Base-by-base conservation (phyloP, 2,797 vertebrate genomes). In the Chelonia mydas region DNA sequence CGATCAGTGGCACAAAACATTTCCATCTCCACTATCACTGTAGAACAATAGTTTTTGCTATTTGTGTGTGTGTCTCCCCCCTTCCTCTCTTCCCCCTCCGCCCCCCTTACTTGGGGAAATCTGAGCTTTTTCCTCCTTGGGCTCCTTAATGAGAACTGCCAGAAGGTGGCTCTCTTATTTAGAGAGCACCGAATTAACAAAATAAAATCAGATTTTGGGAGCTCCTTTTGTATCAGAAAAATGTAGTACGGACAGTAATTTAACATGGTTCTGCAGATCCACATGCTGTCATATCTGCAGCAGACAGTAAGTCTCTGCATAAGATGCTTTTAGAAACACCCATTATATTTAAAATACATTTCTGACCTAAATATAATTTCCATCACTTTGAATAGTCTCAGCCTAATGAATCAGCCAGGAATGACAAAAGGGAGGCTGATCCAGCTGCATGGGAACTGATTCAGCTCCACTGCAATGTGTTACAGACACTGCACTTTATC, bases 361-460 rank as follows among this genome's bases (percentile, higher is more conserved):
- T 94, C 86, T 96, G 97, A 97, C 96, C 97, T 95, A 98, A 98
- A 98, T 98, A 95, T 97, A 97, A 98, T 96, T 97, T 97, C 97
- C 97, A 98, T 98, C 96, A 97, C 96, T 97, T 97, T 97, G 96
- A 98, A 97, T 77, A 84, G 96, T 90, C 88, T 45, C 88, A 97
- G 96, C 96, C 95, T 95, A 96, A 97, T 96, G 96, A 98, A 95
- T 88, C 96, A 97, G 97, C 91, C 74, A 11, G 94, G 80, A 94
- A 37, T 84, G 93, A 91, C 94, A 94, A 95, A 84, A 97, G 94
- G 96, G 97, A 96, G 96, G 95, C 96, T 94, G 95, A 97, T 97
- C 95, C 92, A 96, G 92, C 82, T 3, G 27, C 94, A 96, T 86
- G 5, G 13, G 93, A 72, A 96, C 96, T 5, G 1, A 11, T 47